These are phyloP conservation scores for Limonius californicus DNA, from an alignment of 1,140 invertebrate genomes.

Conservation along the genomic window DNA sequence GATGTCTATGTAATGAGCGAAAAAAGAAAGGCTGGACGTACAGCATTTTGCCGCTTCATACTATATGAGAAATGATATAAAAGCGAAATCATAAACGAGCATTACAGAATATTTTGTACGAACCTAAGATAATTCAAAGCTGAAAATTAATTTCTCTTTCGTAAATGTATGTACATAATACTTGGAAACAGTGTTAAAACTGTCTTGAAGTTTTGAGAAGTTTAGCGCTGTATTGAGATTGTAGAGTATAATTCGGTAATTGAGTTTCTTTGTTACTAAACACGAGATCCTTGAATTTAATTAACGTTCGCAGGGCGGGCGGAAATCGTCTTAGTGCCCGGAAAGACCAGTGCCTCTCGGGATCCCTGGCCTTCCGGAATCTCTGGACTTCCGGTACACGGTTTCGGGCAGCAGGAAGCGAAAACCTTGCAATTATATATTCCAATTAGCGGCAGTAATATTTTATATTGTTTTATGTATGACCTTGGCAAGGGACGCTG, in stretches of 20 bases:
- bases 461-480: neutral
- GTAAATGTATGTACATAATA: too few species aligned
- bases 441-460: conserved; percentile 1
- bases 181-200: neutral
- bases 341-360: conserved; percentile 1
- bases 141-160: too few species aligned
- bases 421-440: neutral
- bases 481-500: neutral
- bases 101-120: too few species aligned
- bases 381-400: neutral
- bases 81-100: too few species aligned
- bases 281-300: conserved; percentile 6
- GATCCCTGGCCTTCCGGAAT: conserved; percentile 4
- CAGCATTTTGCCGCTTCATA: too few species aligned
- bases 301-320: neutral
- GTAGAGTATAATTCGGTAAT: neutral
- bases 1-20: too few species aligned
- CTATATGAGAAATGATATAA: too few species aligned
- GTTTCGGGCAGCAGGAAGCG: conserved; percentile 2
- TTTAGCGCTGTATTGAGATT: neutral
- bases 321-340: conserved; percentile 13
- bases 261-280: conserved; percentile 11
- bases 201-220: neutral
- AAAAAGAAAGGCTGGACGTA: too few species aligned
- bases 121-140: too few species aligned